Evolutionary conservation across 1,140 invertebrate species (phyloP).

Genomic region (Steinernema khuongi): DNA sequence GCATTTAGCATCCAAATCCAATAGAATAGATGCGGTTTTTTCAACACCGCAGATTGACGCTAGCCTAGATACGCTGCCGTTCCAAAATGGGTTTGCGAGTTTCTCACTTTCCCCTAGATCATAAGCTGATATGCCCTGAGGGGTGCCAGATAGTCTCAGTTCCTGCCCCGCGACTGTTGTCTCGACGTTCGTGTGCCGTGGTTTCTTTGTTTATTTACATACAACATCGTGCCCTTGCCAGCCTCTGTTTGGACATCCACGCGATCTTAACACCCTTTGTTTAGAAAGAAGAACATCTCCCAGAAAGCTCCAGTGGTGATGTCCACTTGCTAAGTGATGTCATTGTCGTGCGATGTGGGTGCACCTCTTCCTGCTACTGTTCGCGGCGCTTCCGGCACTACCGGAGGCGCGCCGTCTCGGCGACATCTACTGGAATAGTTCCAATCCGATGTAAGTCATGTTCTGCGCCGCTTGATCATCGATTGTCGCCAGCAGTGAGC

Average conservation of each 20-base stretch:
- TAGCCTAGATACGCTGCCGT: too few relatives aligned
- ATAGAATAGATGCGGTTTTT: too few relatives aligned
- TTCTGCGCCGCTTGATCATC: neutral
- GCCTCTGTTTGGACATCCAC: neutral
- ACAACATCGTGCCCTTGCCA: neutral
- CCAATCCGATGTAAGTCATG: conserved; percentile 26
- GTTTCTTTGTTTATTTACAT: neutral
- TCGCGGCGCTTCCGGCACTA: neutral
- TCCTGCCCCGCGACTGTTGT: too few relatives aligned
- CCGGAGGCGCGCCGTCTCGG: conserved; percentile 15
- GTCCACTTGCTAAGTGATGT: conserved; percentile 3
- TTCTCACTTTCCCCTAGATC: too few relatives aligned
- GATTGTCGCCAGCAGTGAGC: neutral
- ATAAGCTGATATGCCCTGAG: too few relatives aligned
- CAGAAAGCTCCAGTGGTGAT: neutral
- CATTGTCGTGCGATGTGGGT: conserved; percentile 15
- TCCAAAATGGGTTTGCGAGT: too few relatives aligned
- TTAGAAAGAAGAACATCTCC: conserved; percentile 6
- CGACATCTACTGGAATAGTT: conserved; percentile 21
- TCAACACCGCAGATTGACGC: too few relatives aligned
- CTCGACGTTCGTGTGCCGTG: neutral
- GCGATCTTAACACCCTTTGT: neutral
- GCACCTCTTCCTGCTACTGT: neutral
- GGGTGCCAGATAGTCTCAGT: too few relatives aligned
- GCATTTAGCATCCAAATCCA: too few relatives aligned